Evolutionary conservation across 2,113 vertebrate genomes (phyloP).

Genomic region (Nyctereutes procyonoides): DNA sequence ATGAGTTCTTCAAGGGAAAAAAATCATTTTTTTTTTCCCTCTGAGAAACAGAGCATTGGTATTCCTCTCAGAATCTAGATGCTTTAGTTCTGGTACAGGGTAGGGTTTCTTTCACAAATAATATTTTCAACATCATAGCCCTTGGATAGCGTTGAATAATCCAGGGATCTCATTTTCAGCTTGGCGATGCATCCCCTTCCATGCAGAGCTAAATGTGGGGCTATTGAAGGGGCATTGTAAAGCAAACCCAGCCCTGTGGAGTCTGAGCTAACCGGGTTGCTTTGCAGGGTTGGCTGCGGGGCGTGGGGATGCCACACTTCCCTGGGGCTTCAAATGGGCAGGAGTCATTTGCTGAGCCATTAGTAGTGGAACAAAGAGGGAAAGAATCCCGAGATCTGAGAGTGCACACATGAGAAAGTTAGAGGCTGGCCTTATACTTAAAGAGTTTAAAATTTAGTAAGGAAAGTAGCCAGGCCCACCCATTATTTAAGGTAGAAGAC

Average conservation of each 20-base stretch:
- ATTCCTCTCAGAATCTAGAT: conserved; percentile 56
- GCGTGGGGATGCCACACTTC: neutral
- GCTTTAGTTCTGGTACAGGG: conserved; percentile 45
- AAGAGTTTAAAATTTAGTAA: neutral
- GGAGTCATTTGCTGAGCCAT: neutral
- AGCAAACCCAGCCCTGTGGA: neutral
- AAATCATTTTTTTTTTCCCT: neutral
- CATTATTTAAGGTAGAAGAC: neutral
- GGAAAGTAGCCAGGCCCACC: neutral
- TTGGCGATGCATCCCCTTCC: neutral
- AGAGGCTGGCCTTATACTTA: neutral
- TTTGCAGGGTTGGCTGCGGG: neutral
- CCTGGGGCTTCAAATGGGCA: neutral
- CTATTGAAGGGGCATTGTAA: neutral
- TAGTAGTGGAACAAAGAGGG: neutral
- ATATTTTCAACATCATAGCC: conserved; percentile 65
- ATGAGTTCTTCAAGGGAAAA: conserved; percentile 3
- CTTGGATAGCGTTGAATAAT: conserved; percentile 53
- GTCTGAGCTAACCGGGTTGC: neutral
- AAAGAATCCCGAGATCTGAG: neutral
- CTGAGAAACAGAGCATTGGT: neutral
- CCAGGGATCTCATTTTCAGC: conserved; percentile 47
- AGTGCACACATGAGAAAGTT: neutral
- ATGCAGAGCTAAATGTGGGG: neutral
- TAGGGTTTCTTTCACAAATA: conserved; percentile 66